phyloP scores from a whole-genome alignment of 2,888 invertebrate species.

The Temnothorax rugatulus region DNA sequence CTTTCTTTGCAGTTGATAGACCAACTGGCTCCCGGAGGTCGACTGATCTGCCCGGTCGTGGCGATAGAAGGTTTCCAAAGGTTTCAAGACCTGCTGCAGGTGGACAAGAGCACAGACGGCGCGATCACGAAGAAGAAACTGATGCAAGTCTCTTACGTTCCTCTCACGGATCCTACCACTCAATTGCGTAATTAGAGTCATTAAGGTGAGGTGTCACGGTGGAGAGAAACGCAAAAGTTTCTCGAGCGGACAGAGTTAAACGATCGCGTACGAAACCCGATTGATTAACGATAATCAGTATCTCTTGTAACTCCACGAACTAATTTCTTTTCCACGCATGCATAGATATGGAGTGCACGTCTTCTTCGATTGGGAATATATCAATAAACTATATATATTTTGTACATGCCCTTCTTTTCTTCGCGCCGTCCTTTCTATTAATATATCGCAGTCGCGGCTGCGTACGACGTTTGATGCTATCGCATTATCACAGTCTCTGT shows the following conservation, averaged over 20 bases:
- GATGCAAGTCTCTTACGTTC: constrained; percentile 99
- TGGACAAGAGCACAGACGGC: constrained; percentile 96
- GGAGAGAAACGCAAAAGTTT: constrained; percentile 12
- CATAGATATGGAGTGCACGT: constrained; percentile 29
- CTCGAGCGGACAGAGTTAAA: background rate
- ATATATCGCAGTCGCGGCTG: background rate
- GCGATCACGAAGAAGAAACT: constrained; percentile 91
- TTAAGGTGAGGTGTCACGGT: constrained; percentile 31
- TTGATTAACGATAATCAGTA: constrained; percentile 15
- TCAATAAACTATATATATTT: constrained; percentile 69
- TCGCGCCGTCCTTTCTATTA: background rate
- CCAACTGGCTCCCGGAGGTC: constrained; percentile 96
- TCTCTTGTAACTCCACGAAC: constrained; percentile 39
- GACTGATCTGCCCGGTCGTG: constrained; percentile 96
- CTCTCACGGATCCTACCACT: constrained; percentile 94
- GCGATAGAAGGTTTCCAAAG: constrained; percentile 94
- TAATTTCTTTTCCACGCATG: background rate
- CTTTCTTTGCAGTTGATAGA: constrained; percentile 89
- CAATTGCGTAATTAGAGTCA: constrained; percentile 86
- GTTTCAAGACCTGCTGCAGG: constrained; percentile 87
- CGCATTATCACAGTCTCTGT: background rate
- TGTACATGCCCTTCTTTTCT: background rate
- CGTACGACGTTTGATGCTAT: background rate
- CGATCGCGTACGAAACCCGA: background rate
- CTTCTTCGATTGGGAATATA: constrained; percentile 46